These are phyloP conservation scores for Cydia amplana DNA, from an alignment of 1,140 invertebrate species.

Conservation along the genomic window DNA sequence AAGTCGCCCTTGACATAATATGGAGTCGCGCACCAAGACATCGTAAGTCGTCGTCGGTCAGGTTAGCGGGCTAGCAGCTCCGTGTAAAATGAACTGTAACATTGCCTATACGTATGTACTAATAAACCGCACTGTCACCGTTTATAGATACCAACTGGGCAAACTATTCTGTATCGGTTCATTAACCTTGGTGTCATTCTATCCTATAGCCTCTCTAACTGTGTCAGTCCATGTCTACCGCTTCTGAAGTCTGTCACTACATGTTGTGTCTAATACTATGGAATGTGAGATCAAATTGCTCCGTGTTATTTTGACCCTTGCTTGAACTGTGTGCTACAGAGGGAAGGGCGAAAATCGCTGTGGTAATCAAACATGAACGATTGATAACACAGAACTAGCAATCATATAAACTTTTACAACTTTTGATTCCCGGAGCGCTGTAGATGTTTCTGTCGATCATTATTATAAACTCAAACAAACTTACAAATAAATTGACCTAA, in stretches of 20 bases:
- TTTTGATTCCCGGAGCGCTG: conserved; percentile 8
- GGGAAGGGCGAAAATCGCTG: neutral
- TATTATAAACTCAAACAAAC: neutral
- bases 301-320: conserved; percentile 16
- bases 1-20: too few species aligned
- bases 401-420: neutral
- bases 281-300: conserved; percentile 10
- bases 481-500: neutral
- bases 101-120: conserved; percentile 14
- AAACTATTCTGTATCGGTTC: conserved; percentile 5
- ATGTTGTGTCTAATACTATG: conserved; percentile 12
- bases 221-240: conserved; percentile 16
- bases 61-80: neutral
- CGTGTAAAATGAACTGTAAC: neutral
- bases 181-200: conserved; percentile 31
- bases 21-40: too few species aligned
- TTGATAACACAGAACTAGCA: conserved; percentile 3
- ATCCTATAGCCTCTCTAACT: conserved; percentile 16
- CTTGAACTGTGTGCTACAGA: conserved; percentile 11
- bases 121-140: conserved; percentile 21
- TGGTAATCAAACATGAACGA: conserved; percentile 5
- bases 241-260: conserved; percentile 13
- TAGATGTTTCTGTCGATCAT: neutral
- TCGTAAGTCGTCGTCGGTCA: neutral
- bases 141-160: conserved; percentile 4